Base-by-base conservation (phyloP, 2,113 vertebrate genomes). In the Pachyramphus minor region DNA sequence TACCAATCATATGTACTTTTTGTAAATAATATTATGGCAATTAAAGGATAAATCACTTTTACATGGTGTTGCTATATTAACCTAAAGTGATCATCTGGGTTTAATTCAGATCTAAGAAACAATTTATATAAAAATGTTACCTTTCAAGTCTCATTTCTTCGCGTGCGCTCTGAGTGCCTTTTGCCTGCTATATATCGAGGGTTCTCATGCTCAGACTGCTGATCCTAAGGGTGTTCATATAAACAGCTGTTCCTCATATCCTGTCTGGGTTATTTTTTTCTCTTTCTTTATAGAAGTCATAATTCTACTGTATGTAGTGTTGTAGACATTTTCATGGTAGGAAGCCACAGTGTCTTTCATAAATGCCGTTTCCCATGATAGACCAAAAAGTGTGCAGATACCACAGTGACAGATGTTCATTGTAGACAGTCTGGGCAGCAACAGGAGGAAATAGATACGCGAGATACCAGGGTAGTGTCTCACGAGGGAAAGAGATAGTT, bases 1-100 rank as follows among this genome's bases (percentile, higher is more conserved):
- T 97, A 96, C 96, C 93, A 79, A 90, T 95, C 83, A 95, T 95
- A 96, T 88, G 66, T 83, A 88, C 84, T 88, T 95, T 97, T 94
- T 96, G 84, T 74, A 97, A 97, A 96, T 90, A 95, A 92, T 91
- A 90, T 97, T 97, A 80, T 92, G 84, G 87, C 87, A 96, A 95
- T 97, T 96, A 97, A 96, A 97, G 89, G 74, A 76, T 96, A 95
- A 98, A 96, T 95, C 66, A 92, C 97, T 97, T 97, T 97, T 89
- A 84, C 44, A 37, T 15, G 18, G 44, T 94, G 93, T 87, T 95
- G 89, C 76, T 84, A 9, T 92, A 89, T 94, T 96, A 96, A 94
- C 78, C 79, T 89, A 71, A 96, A 98, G 90, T 83, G 96, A 96
- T 97, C 96, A 87, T 93, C 95, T 96, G 92, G 90, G 84, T 33